These are phyloP conservation scores for Bambusicola thoracicus DNA, from an alignment of 2,113 vertebrate species.

Conservation along the genomic window DNA sequence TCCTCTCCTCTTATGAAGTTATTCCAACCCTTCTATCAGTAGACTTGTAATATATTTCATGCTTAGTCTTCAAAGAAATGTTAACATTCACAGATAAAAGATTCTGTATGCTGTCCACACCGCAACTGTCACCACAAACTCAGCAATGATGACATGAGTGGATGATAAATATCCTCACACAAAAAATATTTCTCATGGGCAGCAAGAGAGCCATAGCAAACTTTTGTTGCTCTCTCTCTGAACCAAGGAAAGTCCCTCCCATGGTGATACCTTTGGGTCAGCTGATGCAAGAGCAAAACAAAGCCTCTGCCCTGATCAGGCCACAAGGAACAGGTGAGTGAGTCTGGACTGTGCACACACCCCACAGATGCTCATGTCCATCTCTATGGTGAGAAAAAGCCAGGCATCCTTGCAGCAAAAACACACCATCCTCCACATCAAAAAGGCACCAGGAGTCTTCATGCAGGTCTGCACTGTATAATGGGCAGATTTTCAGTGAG, in stretches of 20 bases:
- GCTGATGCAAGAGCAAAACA: constrained; percentile 17
- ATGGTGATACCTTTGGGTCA: neutral
- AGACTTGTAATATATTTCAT: constrained; percentile 68
- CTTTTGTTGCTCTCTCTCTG: constrained; percentile 74
- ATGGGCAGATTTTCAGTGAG: constrained; percentile 70
- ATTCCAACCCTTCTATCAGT: constrained; percentile 73
- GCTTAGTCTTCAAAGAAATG: constrained; percentile 75
- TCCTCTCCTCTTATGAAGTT: constrained; percentile 54
- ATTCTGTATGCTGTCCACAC: constrained; percentile 22
- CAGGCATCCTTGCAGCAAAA: neutral
- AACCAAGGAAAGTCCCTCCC: neutral
- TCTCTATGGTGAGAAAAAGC: constrained; percentile 6
- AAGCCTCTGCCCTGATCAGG: constrained; percentile 30
- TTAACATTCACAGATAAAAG: constrained; percentile 74
- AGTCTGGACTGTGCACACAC: accelerated
- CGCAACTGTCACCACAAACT: constrained; percentile 55
- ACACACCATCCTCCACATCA: constrained; percentile 39
- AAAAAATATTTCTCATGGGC: constrained; percentile 62
- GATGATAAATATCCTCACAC: constrained; percentile 71
- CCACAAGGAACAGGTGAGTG: neutral
- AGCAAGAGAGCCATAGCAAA: constrained; percentile 62
- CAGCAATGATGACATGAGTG: constrained; percentile 64
- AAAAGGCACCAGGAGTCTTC: constrained; percentile 55
- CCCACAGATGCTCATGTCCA: neutral
- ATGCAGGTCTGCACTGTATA: constrained; percentile 53